phyloP scores from a whole-genome alignment of 2,797 vertebrate genomes.

The Dicrostonyx torquatus region DNA sequence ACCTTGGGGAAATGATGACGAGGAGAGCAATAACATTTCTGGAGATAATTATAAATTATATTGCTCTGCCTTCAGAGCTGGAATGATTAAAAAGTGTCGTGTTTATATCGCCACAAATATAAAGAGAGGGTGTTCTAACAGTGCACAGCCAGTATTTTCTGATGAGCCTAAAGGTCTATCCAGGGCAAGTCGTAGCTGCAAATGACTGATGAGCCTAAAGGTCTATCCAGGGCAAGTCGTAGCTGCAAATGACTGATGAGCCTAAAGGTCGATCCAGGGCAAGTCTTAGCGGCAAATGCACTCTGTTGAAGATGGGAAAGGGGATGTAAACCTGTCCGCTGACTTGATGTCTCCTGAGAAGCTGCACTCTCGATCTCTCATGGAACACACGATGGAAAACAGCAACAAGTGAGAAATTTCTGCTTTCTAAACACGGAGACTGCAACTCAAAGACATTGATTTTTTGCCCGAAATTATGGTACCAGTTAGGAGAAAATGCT shows the following conservation, averaged over 20 bases:
- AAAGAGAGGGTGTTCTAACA: conserved; percentile 26
- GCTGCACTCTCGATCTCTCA: neutral
- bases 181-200: neutral
- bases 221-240: neutral
- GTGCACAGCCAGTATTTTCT: neutral
- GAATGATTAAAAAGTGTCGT: neutral
- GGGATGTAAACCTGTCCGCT: neutral
- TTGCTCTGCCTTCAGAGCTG: conserved; percentile 19
- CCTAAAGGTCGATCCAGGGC: neutral
- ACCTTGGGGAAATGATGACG: conserved; percentile 48
- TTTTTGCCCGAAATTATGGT: neutral
- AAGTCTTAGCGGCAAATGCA: neutral
- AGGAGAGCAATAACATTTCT: conserved; percentile 15
- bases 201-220: neutral
- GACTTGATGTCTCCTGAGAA: neutral
- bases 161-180: neutral
- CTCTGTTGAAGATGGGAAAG: neutral
- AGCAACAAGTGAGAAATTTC: neutral
- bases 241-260: neutral
- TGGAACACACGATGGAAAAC: neutral
- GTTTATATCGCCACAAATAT: conserved; percentile 30
- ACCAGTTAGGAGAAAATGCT: neutral
- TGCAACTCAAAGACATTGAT: neutral
- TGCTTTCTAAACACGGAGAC: neutral
- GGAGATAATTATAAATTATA: conserved; percentile 45